phyloP scores from a whole-genome alignment of 2,113 vertebrate genomes.

The Cebus imitator region DNA sequence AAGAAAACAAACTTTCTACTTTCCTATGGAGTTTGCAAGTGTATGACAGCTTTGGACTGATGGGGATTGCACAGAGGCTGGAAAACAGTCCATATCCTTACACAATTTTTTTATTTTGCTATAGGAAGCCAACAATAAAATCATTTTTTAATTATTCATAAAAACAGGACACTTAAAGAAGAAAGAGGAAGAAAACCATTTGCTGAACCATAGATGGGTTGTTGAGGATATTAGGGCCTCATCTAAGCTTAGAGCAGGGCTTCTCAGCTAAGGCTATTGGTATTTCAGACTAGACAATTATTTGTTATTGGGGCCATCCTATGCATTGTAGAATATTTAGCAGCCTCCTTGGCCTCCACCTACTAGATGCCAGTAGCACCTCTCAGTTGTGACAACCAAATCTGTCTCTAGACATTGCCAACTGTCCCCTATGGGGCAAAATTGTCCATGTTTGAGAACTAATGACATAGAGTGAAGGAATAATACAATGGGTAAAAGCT shows the following conservation, averaged over 20 bases:
- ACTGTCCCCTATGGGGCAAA: not conserved
- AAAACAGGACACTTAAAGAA: slow-evolving; percentile 14
- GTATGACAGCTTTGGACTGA: slow-evolving; percentile 8
- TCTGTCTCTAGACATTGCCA: not conserved
- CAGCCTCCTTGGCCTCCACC: not conserved
- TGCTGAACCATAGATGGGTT: not conserved
- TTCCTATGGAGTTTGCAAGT: not conserved
- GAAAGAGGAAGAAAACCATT: slow-evolving; percentile 17
- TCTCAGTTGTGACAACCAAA: not conserved
- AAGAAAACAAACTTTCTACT: slow-evolving; percentile 18
- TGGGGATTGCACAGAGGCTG: not conserved
- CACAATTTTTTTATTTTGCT: slow-evolving; percentile 8
- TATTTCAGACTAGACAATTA: not conserved
- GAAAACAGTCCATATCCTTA: not conserved
- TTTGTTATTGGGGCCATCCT: not conserved
- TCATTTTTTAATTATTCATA: slow-evolving; percentile 44
- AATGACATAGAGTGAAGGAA: not conserved
- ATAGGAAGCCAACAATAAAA: slow-evolving; percentile 40
- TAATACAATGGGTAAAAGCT: not conserved
- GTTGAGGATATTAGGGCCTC: not conserved
- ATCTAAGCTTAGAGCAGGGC: not conserved
- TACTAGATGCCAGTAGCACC: not conserved
- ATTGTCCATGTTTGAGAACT: not conserved
- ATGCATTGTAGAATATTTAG: not conserved
- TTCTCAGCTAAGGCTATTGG: not conserved